Evolutionary conservation across 2,888 invertebrate species (phyloP), one percentile per base, ranked within the genome.

Genomic region (Chloromyia formosa): DNA sequence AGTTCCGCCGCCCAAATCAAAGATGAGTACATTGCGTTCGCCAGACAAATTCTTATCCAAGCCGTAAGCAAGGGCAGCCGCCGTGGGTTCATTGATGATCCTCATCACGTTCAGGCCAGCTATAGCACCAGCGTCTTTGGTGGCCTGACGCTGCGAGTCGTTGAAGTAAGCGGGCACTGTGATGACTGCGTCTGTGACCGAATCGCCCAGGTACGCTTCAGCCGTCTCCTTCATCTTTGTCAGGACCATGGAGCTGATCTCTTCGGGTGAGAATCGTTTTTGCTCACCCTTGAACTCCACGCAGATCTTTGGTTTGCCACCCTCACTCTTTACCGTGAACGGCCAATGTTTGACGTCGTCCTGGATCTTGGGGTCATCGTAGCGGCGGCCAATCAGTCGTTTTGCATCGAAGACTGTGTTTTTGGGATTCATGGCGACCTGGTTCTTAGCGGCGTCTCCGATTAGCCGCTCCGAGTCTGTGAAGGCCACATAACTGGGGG

Each of bases 1-100:
- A 49, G 95, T 96, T 40, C 95, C 96, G 77, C 96, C 96, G 23
- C 93, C 93, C 75, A 93, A 87, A 83, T 93, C 93, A 80, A 92
- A 93, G 80, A 93, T 92, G 12, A 93, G 84, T 5, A 93, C 91
- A 82, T 91, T 92, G 78, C 90, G 91, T 81, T 93, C 92, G 1
- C 92, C 92, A 82, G 89, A 90, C 14, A 92, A 86, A 80, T 92
- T 89, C 84, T 92, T 93, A 81, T 93, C 92, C 62, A 93, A 85
- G 7, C 96, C 95, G 80, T 96, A 95, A 75, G 95, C 94, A 75
- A 95, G 86, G 56, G 94, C 94, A 20, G 94, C 95, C 0, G 94
- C 94, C 1, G 95, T 96, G 9, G 96, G 96, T 83, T 96, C 95
- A 83, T 95, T 95, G 79, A 95, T 94, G 77, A 96, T 96, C 80